Evolutionary conservation across 2,113 vertebrate species (phyloP).

Genomic region (Chinchilla lanigera): DNA sequence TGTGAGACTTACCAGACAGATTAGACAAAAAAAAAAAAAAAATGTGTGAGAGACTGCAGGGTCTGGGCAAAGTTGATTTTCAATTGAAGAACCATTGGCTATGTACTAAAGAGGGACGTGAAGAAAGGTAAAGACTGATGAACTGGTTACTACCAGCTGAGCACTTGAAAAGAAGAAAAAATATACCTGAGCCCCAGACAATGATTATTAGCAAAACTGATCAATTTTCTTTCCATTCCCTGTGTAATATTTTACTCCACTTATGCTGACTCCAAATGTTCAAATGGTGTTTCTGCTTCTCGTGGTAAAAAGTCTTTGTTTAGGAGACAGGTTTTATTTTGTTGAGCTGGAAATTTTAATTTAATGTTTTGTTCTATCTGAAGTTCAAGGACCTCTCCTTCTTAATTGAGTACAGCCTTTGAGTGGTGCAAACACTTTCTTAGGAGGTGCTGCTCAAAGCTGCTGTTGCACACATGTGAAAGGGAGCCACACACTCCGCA

Average conservation of each 20-base stretch:
- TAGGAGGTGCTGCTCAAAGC: neutral
- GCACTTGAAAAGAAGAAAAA: neutral
- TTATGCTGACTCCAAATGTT: neutral
- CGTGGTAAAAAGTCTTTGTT: neutral
- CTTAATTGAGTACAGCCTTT: neutral
- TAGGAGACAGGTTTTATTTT: neutral
- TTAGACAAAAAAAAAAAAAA: neutral
- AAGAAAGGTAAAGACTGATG: neutral
- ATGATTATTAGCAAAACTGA: slow-evolving; percentile 12
- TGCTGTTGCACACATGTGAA: neutral
- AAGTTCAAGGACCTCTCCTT: neutral
- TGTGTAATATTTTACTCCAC: neutral
- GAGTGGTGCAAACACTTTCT: neutral
- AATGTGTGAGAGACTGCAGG: neutral
- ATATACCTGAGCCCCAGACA: neutral
- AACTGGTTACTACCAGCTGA: neutral
- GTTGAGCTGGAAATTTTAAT: neutral
- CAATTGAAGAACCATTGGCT: neutral
- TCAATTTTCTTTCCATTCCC: slow-evolving; percentile 23
- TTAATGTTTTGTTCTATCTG: neutral
- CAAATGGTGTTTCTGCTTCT: slow-evolving; percentile 1
- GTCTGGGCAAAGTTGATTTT: neutral
- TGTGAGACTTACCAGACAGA: neutral
- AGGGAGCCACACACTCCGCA: neutral
- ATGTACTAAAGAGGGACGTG: neutral